Evolutionary conservation across 2,888 invertebrate species (phyloP).

Genomic region (Drosophila nr. perissopoda): DNA sequence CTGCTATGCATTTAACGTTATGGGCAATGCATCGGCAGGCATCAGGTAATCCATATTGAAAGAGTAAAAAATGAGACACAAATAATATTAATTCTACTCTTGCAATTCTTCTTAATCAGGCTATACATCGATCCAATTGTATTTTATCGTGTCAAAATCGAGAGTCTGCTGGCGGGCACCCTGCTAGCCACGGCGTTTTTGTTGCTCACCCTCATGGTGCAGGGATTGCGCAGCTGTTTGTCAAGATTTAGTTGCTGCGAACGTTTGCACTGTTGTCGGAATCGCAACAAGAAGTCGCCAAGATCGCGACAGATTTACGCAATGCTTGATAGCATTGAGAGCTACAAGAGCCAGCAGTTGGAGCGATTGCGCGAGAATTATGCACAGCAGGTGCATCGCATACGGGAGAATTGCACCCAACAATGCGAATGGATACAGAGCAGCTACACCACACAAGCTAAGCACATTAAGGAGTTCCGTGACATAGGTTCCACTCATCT

Average conservation of each 20-base stretch:
- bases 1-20: conserved; percentile 94
- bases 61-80: neutral
- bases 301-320: conserved; percentile 93
- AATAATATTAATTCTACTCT: no score
- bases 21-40: conserved; percentile 91
- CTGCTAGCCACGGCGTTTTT: conserved; percentile 92
- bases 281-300: conserved; percentile 89
- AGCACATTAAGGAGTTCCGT: conserved; percentile 93
- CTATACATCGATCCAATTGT: conserved; percentile 94
- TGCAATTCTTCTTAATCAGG: conserved; percentile 71
- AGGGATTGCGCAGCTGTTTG: conserved; percentile 88
- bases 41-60: conserved; percentile 85
- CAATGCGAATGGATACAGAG: conserved; percentile 97
- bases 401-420: conserved; percentile 96
- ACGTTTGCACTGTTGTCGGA: conserved; percentile 89
- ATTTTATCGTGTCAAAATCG: conserved; percentile 92
- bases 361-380: conserved; percentile 96
- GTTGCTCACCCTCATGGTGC: conserved; percentile 91
- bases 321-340: conserved; percentile 95
- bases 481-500: conserved; percentile 96
- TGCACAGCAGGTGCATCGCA: conserved; percentile 94
- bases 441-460: conserved; percentile 95
- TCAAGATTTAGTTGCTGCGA: conserved; percentile 87
- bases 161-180: conserved; percentile 93
- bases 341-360: conserved; percentile 94